Conservation (phyloP, 2,888 invertebrate genomes). For the Mystacides longicornis region DNA sequence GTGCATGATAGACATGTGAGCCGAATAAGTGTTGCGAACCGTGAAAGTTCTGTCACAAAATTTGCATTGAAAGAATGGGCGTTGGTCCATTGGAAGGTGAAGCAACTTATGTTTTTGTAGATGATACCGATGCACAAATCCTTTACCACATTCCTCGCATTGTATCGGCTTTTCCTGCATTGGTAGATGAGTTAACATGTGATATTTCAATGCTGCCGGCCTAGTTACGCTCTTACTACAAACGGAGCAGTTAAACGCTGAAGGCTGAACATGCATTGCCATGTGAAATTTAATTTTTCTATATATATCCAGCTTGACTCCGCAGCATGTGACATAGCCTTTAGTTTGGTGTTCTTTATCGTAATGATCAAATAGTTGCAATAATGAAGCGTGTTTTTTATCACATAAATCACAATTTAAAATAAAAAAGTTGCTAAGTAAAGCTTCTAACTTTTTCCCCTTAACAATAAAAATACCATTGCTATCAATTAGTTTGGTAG, state of each 20-base stretch:
- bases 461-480: conserved; percentile 4
- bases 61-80: conserved; percentile 7
- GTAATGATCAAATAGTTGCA: background rate
- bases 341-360: background rate
- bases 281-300: conserved; percentile 6
- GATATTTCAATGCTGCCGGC: background rate
- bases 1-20: conserved; percentile 11
- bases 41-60: conserved; percentile 9
- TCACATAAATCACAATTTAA: conserved; percentile 2
- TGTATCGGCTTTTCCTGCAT: background rate
- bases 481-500: background rate
- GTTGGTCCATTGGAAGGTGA: conserved; percentile 13
- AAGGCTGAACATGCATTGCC: conserved; percentile 2
- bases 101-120: conserved; percentile 6
- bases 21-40: background rate
- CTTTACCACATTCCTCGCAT: conserved; percentile 4
- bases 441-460: background rate
- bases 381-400: background rate
- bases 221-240: conserved; percentile 1
- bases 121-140: background rate
- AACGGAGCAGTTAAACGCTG: conserved; percentile 2
- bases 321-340: conserved; percentile 2
- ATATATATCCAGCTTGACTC: background rate
- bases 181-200: conserved; percentile 4
- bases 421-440: conserved; percentile 2